phyloP scores from a whole-genome alignment of 2,888 invertebrate genomes.

The Melanostoma scalare region DNA sequence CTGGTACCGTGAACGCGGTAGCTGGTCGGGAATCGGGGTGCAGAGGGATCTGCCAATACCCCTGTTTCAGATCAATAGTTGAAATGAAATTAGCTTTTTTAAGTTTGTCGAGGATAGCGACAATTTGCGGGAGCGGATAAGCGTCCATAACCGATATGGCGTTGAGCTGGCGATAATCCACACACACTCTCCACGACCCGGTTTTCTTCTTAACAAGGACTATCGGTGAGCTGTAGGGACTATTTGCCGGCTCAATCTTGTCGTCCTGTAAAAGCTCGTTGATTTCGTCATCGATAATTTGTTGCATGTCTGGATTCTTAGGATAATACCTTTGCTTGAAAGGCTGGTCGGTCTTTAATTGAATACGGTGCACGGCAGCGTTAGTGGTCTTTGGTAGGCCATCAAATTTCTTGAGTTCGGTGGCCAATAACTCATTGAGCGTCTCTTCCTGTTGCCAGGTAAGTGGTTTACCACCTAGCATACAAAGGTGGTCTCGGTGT shows the following conservation, averaged over 20 bases:
- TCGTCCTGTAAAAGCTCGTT: conserved; percentile 31
- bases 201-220: conserved; percentile 46
- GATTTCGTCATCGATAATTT: conserved; percentile 34
- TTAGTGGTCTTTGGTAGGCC: too few relatives aligned
- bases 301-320: conserved; percentile 47
- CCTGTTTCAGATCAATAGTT: too few relatives aligned
- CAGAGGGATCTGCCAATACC: conserved; percentile 17
- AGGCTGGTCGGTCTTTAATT: conserved; percentile 14
- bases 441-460: too few relatives aligned
- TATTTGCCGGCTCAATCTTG: conserved; percentile 49
- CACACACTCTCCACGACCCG: conserved; percentile 32
- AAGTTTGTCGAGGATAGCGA: background rate
- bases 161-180: background rate
- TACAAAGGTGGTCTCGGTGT: too few relatives aligned
- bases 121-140: conserved; percentile 7
- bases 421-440: too few relatives aligned
- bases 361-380: background rate
- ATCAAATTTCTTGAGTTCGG: too few relatives aligned
- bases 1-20: conserved; percentile 12
- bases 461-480: too few relatives aligned
- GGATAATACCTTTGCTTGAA: conserved; percentile 59
- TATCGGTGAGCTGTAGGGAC: too few relatives aligned
- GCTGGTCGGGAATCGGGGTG: background rate
- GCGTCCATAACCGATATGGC: background rate
- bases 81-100: background rate